phyloP scores from a whole-genome alignment of 2,797 vertebrate species.

The Lemur catta region DNA sequence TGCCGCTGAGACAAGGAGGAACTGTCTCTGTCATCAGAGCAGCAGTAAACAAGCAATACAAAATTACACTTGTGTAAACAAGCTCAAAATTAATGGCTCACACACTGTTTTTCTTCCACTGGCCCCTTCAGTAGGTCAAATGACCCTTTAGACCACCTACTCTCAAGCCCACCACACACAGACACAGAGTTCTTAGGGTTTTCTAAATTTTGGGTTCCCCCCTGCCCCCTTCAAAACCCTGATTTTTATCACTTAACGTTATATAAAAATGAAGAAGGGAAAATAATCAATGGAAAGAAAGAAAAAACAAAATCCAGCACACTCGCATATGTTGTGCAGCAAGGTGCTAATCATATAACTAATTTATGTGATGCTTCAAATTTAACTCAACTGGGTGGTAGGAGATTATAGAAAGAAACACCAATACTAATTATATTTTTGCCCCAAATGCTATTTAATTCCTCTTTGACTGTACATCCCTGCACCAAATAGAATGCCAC shows the following conservation, averaged over 20 bases:
- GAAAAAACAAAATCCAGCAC: not conserved
- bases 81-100: not conserved
- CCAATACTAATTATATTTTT: not conserved
- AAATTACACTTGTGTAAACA: slow-evolving; percentile 63
- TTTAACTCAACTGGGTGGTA: not conserved
- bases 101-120: slow-evolving; percentile 57
- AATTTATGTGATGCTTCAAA: not conserved
- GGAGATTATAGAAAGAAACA: not conserved
- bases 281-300: not conserved
- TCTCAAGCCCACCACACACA: not conserved
- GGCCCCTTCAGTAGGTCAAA: slow-evolving; percentile 48
- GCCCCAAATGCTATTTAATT: not conserved
- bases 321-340: not conserved
- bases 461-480: not conserved
- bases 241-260: slow-evolving; percentile 17
- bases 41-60: not conserved
- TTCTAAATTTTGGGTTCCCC: not conserved
- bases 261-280: not conserved
- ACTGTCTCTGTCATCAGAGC: not conserved
- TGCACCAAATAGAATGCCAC: not conserved
- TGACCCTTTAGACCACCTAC: slow-evolving; percentile 70
- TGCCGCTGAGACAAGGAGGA: not conserved
- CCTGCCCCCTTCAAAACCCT: not conserved
- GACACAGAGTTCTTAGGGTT: not conserved
- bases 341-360: not conserved